Evolutionary conservation across 1,140 invertebrate species (phyloP).

Genomic region (Meloidogyne floridensis): DNA sequence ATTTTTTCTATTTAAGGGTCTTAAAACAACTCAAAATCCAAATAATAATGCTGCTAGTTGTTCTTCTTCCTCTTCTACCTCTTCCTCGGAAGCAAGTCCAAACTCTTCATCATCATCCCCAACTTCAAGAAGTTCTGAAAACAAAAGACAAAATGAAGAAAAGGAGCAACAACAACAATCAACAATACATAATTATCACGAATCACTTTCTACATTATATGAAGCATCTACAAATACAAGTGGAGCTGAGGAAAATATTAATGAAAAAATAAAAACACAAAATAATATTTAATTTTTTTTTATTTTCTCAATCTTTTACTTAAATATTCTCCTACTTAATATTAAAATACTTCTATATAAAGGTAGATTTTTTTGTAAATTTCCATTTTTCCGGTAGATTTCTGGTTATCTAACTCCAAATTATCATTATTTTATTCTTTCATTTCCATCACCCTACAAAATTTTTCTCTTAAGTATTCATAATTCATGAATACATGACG

Average conservation of each 20-base stretch:
- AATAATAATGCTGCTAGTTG: too few species aligned
- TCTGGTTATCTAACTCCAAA: too few species aligned
- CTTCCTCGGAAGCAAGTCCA: neutral
- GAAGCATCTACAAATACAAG: slow-evolving; percentile 18
- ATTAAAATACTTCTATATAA: too few species aligned
- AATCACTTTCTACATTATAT: slow-evolving; percentile 31
- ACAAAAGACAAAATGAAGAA: neutral
- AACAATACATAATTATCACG: slow-evolving; percentile 22
- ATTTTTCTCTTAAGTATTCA: too few species aligned
- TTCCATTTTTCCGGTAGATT: too few species aligned
- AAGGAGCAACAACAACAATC: neutral
- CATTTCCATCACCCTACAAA: too few species aligned
- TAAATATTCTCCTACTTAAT: too few species aligned
- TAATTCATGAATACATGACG: too few species aligned
- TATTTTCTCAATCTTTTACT: too few species aligned
- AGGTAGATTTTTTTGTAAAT: too few species aligned
- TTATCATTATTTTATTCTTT: too few species aligned
- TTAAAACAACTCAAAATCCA: neutral
- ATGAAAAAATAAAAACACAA: neutral
- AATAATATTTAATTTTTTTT: too few species aligned
- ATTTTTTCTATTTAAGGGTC: neutral
- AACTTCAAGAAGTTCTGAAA: neutral
- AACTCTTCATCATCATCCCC: neutral
- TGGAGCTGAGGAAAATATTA: slow-evolving; percentile 1
- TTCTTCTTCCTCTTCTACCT: slow-evolving; percentile 16